These are phyloP conservation scores for Vollenhovia emeryi DNA, from an alignment of 1,140 invertebrate species.

Conservation along the genomic window DNA sequence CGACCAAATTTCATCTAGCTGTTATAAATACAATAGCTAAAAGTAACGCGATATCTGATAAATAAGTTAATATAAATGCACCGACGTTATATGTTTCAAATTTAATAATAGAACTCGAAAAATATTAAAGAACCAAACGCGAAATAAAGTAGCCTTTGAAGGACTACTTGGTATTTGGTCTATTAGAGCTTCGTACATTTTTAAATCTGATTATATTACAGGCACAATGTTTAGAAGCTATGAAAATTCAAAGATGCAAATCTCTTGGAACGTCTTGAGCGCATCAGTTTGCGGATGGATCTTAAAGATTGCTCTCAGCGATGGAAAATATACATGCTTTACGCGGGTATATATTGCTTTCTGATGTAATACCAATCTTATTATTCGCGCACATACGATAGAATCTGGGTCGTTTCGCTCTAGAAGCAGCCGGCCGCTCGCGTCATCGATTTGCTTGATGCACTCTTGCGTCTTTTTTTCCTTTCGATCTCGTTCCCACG, in stretches of 20 bases:
- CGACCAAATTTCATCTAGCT: background rate
- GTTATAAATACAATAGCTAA: background rate
- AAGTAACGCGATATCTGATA: background rate
- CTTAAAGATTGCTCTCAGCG: background rate
- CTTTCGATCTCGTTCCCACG: background rate
- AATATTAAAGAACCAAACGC: background rate
- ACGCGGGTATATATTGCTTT: conserved; percentile 42
- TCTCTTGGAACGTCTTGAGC: background rate
- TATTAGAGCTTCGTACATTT: background rate
- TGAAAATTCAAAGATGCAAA: background rate
- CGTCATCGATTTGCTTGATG: conserved; percentile 52
- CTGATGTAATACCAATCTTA: conserved; percentile 60
- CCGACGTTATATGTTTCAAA: background rate
- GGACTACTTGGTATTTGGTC: background rate
- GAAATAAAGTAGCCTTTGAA: background rate
- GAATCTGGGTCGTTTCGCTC: conserved; percentile 70
- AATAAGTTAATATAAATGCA: background rate
- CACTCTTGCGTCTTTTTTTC: conserved; percentile 31
- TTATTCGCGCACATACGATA: background rate
- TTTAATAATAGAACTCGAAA: background rate
- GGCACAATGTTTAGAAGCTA: background rate
- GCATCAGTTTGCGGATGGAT: background rate
- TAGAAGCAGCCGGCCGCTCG: conserved; percentile 42
- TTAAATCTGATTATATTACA: background rate
- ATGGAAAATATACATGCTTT: background rate